These are phyloP conservation scores for Brachionus sp. DNA, from an alignment of 1,140 invertebrate species.

Conservation along the genomic window DNA sequence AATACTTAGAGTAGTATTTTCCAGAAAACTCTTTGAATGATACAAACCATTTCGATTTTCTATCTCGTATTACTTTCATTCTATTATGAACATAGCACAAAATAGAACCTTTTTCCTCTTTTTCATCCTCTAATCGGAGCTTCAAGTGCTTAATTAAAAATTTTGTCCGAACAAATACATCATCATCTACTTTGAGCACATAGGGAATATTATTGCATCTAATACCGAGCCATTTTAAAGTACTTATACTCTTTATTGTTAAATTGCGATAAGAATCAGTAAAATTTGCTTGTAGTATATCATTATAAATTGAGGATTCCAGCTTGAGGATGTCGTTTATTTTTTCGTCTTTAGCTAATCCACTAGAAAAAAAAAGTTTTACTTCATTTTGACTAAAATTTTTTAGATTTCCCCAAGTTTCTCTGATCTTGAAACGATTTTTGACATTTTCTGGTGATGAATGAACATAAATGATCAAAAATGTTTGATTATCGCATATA, in stretches of 20 bases:
- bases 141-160: not conserved
- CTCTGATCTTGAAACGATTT: constrained; percentile 46
- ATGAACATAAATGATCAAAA: constrained; percentile 44
- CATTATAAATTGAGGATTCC: constrained; percentile 47
- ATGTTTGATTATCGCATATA: not conserved
- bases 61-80: constrained; percentile 19
- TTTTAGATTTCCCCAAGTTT: constrained; percentile 46
- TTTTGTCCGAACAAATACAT: constrained; percentile 47
- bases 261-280: constrained; percentile 48
- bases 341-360: not conserved
- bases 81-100: not conserved
- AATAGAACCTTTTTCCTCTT: constrained; percentile 11
- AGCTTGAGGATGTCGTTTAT: not conserved
- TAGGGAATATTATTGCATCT: constrained; percentile 46
- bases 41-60: constrained; percentile 13
- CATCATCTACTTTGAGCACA: constrained; percentile 49
- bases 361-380: not conserved
- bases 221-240: constrained; percentile 47
- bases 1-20: not conserved
- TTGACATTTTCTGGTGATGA: constrained; percentile 47
- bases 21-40: not conserved
- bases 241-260: constrained; percentile 48
- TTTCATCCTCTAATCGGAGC: not conserved
- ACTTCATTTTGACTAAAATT: not conserved
- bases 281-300: constrained; percentile 50